Base-by-base conservation (phyloP, 2,888 invertebrate species). In the Geotrupes spiniger region DNA sequence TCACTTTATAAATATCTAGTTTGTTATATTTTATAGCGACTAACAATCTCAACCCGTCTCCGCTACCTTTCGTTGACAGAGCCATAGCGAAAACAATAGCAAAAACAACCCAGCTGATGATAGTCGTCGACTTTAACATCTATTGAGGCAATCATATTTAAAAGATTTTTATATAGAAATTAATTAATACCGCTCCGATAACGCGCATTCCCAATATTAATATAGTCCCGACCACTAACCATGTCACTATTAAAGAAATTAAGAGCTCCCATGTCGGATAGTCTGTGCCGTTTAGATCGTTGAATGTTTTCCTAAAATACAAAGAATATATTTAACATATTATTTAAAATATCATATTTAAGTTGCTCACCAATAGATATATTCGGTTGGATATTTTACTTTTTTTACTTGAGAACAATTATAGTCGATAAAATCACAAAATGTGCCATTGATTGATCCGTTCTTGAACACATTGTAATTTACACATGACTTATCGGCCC, bases 191-290 rank as follows among this genome's bases (percentile, higher is more conserved):
- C 27, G 47, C 37, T 49, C 56, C 57, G 5, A 59, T 40, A 11
- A 51, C 40, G 28, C 45, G 39, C 36, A 59, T 45, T 28, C 52
- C 52, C 43, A 51, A 42, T 21, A 58, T 51, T 4, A 49, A 36
- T 6, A 57, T 41, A 4, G 38, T 11, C 5, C 50, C 42, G 21
- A 57, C 52, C 1, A 58, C 36, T 16, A 49, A 21, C 58, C 60
- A 60, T 0, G 57, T 54, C 4, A 57, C 46, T n/a, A 53, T 49
- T 16, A 44, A 42, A 9, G 52, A 49, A 16, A 56, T 49, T 10
- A 57, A 29, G n/a, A 54, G 37, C 27, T 57, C 53, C 46, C 50
- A 54, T 27, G 54, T 46, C 2, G 60, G 53, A 48, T 57, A 58
- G 5, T 40, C 11, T 4, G 15, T 14, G 4, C 26, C 39, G 9